These are phyloP conservation scores for Teinopalpus imperialis DNA, from an alignment of 2,888 invertebrate species.

Conservation along the genomic window DNA sequence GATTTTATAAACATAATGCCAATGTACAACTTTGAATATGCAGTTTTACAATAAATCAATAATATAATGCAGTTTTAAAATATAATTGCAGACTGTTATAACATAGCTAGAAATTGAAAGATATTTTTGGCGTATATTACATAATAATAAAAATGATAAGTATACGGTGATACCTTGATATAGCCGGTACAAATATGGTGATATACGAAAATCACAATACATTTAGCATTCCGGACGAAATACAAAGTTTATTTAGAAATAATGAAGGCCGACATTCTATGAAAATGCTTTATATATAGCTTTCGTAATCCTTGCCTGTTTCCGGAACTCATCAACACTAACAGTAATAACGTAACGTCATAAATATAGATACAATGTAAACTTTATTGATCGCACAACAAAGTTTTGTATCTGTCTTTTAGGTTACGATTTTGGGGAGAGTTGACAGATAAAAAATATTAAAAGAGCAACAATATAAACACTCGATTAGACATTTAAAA, in stretches of 20 bases:
- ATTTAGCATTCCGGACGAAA: constrained; percentile 3
- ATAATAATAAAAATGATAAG: too few relatives aligned
- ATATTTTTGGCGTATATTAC: too few relatives aligned
- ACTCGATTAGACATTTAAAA: constrained; percentile 29
- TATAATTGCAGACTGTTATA: too few relatives aligned
- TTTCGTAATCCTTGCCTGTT: constrained; percentile 25
- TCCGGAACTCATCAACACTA: neutral
- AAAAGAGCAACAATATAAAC: constrained; percentile 21
- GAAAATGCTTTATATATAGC: constrained; percentile 33
- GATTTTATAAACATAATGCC: too few relatives aligned
- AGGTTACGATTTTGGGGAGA: neutral
- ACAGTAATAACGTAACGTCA: neutral
- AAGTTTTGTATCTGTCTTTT: neutral
- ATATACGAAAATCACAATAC: too few relatives aligned
- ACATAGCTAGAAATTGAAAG: too few relatives aligned
- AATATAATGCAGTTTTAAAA: too few relatives aligned
- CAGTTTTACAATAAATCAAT: too few relatives aligned
- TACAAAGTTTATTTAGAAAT: neutral
- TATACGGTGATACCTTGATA: too few relatives aligned
- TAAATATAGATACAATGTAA: constrained; percentile 6
- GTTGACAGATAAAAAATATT: constrained; percentile 20
- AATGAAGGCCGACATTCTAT: constrained; percentile 9
- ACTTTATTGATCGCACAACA: too few relatives aligned
- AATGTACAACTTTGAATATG: too few relatives aligned
- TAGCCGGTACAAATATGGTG: too few relatives aligned